Base-by-base conservation (phyloP, 2,797 vertebrate species). In the Nannoperca obscura region DNA sequence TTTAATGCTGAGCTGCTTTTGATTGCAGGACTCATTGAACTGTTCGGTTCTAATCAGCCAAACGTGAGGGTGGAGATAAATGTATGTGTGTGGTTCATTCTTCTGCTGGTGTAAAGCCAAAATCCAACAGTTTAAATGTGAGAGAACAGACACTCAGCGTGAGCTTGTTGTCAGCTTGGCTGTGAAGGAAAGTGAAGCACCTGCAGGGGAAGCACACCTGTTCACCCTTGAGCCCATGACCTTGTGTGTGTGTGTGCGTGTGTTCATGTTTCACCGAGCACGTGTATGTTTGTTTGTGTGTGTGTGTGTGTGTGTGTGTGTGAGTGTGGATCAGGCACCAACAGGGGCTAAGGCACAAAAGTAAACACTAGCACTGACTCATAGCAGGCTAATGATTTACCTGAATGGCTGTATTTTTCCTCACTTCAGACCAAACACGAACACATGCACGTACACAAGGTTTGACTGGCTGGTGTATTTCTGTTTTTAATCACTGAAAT, bases 381-480 rank as follows among this genome's bases (percentile, higher is more conserved):
- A 92, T 57, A 82, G 82, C 67, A 19, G 64, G 89, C 81, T 92
- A 94, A 95, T 95, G 81, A 95, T 95, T 94, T 83, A 94, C 93
- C 82, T 81, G 74, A 84, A 90, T 81, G 88, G 81, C 82, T 76
- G 79, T 70, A 69, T 89, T 17, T 87, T 79, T 81, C 66, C 70
- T 79, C 76, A 58, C 71, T 55, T 57, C 72, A 71, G 74, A 71
- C 57, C 57, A 72, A 59, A 81, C 75, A 75, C 44, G 20, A 22
- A 32, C 77, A 71, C 78, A 62, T 63, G 66, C 82, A 85, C 83
- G 46, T 65, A 68, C 76, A 69, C 78, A 34, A 14, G 14, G 44
- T 57, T 24, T 22, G 6, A 64, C 9, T 27, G 27, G 10, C 19
- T 32, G 24, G 19, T 57, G 66, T 63, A 1, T 73, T 79, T 27